Percentiles rank a stretch among this genome's conserved stretches.
Evolutionary conservation across 2,113 vertebrate species (phyloP).

Genomic region (Hippolais icterina): DNA sequence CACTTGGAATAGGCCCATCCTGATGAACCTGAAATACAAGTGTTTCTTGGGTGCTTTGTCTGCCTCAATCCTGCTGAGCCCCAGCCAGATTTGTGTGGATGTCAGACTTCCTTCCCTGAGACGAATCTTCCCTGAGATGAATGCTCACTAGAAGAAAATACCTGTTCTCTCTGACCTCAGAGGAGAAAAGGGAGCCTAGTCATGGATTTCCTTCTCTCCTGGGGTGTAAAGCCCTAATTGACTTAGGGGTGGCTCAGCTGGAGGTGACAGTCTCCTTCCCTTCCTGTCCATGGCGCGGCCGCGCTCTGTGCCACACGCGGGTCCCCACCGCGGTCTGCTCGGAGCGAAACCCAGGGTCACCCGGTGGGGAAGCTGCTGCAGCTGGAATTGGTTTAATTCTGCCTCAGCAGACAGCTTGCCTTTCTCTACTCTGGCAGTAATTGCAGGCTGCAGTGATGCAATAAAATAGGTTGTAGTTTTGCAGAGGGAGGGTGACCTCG

Average conservation of each 20-base stretch:
- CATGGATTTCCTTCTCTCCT: neutral
- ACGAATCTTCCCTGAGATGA: neutral
- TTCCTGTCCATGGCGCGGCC: rapidly evolving
- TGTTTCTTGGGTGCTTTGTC: neutral
- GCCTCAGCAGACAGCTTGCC: neutral
- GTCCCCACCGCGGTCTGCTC: rapidly evolving
- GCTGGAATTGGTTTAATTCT: neutral
- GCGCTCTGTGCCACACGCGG: neutral
- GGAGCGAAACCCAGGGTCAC: neutral
- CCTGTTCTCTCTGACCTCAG: neutral
- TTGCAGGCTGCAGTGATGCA: neutral
- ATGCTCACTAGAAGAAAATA: neutral
- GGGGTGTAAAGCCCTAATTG: neutral
- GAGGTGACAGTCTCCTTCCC: neutral
- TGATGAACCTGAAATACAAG: slow-evolving; percentile 31
- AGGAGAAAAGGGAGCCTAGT: neutral
- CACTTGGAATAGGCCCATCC: neutral
- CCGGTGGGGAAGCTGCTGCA: neutral
- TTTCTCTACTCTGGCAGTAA: neutral
- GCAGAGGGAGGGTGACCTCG: neutral
- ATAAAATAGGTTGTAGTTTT: neutral
- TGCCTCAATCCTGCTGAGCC: neutral
- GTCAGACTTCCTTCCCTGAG: neutral
- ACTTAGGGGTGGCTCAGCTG: neutral
- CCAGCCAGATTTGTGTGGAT: neutral